Evolutionary conservation across 2,113 vertebrate genomes (phyloP).

Genomic region (Copsychus sechellarum): DNA sequence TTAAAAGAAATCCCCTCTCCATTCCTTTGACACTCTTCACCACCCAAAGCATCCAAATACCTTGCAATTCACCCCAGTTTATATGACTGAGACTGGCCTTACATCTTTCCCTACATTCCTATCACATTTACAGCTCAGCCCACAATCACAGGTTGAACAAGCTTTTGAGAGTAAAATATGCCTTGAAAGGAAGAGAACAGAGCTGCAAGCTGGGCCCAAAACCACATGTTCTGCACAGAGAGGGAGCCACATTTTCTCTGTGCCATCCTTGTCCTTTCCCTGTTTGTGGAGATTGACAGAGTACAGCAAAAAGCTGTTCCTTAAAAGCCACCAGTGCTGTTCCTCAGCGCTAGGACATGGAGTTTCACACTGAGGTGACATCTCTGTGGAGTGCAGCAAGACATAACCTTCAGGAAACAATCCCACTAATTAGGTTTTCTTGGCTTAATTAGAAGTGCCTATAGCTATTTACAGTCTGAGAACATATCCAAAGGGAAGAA

Average conservation of each 20-base stretch:
- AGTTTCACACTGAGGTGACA: background rate
- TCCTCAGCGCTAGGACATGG: background rate
- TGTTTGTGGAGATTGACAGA: background rate
- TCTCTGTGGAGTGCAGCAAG: background rate
- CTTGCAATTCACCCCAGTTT: background rate
- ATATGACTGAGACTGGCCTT: background rate
- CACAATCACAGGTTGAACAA: background rate
- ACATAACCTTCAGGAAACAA: slow-evolving; percentile 32
- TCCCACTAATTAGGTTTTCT: slow-evolving; percentile 43
- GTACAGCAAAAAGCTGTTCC: background rate
- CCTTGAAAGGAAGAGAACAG: fast-evolving
- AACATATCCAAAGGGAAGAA: slow-evolving; percentile 12
- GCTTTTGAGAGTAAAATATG: background rate
- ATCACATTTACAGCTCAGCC: background rate
- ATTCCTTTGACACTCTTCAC: background rate
- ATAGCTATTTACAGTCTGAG: slow-evolving; percentile 16
- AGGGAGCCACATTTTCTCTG: background rate
- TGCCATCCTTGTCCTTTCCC: background rate
- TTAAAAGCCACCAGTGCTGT: fast-evolving
- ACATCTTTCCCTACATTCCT: background rate
- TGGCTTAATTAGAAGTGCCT: slow-evolving; percentile 50
- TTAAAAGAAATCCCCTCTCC: background rate
- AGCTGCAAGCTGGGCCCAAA: background rate
- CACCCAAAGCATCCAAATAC: background rate
- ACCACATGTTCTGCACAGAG: fast-evolving